Conservation (phyloP, 1,140 invertebrate genomes). For the Cecropterus lyciades region DNA sequence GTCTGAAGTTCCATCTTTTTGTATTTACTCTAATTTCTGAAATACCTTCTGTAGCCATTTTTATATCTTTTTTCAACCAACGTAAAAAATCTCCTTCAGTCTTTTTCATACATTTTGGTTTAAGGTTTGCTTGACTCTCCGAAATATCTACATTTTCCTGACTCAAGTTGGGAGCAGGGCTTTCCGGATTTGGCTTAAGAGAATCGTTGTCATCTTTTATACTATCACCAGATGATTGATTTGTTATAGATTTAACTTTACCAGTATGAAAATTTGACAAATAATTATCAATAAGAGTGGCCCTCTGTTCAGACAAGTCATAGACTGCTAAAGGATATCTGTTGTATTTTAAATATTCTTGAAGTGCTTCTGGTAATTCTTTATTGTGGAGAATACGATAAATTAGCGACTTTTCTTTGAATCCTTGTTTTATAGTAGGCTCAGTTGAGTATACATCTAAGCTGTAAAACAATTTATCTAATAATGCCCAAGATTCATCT, state of each 20-base stretch:
- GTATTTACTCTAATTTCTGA: constrained; percentile 14
- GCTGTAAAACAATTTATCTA: constrained; percentile 60
- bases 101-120: neutral
- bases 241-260: neutral
- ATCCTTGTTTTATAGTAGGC: constrained; percentile 28
- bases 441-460: constrained; percentile 47
- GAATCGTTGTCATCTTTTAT: neutral
- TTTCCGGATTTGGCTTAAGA: neutral
- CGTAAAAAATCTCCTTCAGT: constrained; percentile 22
- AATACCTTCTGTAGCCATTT: constrained; percentile 12
- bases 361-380: constrained; percentile 46
- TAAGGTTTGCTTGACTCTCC: neutral
- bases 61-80: constrained; percentile 17
- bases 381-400: constrained; percentile 55
- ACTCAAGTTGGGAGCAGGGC: neutral
- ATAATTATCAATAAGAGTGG: constrained; percentile 40
- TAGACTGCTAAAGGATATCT: constrained; percentile 33
- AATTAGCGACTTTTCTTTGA: constrained; percentile 47
- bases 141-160: constrained; percentile 3
- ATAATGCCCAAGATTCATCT: constrained; percentile 53
- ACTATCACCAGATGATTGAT: neutral
- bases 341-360: constrained; percentile 23
- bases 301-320: constrained; percentile 44
- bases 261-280: constrained; percentile 41
- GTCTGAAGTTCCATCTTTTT: constrained; percentile 29